Evolutionary conservation across 1,140 invertebrate genomes (phyloP).

Genomic region (Nixonia krombeini): DNA sequence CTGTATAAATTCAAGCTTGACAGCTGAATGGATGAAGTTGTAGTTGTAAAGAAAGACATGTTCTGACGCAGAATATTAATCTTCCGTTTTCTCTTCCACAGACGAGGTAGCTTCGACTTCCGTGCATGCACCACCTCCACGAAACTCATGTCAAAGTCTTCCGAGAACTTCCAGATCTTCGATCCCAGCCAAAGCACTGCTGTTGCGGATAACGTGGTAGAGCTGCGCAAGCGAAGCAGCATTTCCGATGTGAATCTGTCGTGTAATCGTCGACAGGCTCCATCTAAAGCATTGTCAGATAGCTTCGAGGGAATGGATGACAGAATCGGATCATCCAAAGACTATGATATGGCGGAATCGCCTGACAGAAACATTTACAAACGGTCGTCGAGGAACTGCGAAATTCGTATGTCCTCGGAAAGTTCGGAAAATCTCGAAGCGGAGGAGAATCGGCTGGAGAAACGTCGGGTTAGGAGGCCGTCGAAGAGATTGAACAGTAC

Average conservation of each 20-base stretch:
- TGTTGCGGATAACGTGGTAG: slow-evolving; percentile 26
- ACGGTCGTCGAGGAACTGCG: background rate
- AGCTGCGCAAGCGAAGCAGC: slow-evolving; percentile 60
- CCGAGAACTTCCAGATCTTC: slow-evolving; percentile 61
- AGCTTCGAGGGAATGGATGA: slow-evolving; percentile 57
- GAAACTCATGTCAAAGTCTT: slow-evolving; percentile 64
- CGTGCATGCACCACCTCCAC: slow-evolving; percentile 24
- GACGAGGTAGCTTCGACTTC: slow-evolving; percentile 59
- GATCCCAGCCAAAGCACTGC: slow-evolving; percentile 21
- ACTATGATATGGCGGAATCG: slow-evolving; percentile 9
- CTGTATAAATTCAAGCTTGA: too few relatives aligned
- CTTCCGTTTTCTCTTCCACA: background rate
- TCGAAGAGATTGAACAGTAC: slow-evolving; percentile 60
- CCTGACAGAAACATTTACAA: too few relatives aligned
- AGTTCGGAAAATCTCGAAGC: slow-evolving; percentile 64
- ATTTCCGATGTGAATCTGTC: slow-evolving; percentile 62
- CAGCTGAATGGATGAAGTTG: too few relatives aligned
- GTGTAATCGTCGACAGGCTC: slow-evolving; percentile 34
- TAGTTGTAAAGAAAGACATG: too few relatives aligned
- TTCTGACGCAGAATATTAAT: too few relatives aligned
- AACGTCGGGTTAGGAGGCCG: background rate
- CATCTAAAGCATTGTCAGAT: slow-evolving; percentile 56
- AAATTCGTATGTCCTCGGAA: too few relatives aligned
- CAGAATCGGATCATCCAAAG: slow-evolving; percentile 10
- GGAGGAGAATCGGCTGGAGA: slow-evolving; percentile 49